Evolutionary conservation across 2,113 vertebrate species (phyloP).

Genomic region (Xiphophorus couchianus): DNA sequence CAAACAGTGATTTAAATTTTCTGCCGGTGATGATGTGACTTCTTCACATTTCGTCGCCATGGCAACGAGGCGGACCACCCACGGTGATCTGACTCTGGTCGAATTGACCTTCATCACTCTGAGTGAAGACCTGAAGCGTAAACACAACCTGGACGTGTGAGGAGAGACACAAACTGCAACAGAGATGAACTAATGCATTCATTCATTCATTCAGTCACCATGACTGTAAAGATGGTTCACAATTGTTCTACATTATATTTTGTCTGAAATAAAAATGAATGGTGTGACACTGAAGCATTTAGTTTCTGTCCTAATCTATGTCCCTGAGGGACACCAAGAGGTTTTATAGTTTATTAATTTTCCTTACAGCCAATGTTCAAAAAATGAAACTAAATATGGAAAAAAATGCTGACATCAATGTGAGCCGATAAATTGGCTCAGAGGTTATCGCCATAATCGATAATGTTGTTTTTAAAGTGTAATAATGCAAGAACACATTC

Average conservation of each 20-base stretch:
- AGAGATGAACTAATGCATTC: too few species aligned
- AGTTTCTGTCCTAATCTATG: background rate
- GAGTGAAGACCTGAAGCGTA: conserved; percentile 19
- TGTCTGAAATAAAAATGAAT: conserved; percentile 81
- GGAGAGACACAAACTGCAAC: background rate
- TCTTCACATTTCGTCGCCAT: conserved; percentile 44
- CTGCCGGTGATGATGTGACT: conserved; percentile 35
- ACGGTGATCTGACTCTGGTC: conserved; percentile 49
- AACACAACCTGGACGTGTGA: background rate
- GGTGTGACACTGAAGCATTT: conserved; percentile 70
- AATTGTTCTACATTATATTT: conserved; percentile 71
- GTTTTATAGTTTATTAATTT: background rate
- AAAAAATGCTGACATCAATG: too few species aligned
- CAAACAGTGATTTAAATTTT: conserved; percentile 32
- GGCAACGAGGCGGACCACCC: conserved; percentile 62
- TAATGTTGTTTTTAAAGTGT: too few species aligned
- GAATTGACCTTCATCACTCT: conserved; percentile 30
- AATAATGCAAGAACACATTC: too few species aligned
- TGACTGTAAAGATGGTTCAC: conserved; percentile 69
- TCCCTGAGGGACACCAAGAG: background rate
- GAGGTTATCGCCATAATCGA: too few species aligned
- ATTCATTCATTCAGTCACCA: conserved; percentile 29
- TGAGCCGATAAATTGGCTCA: too few species aligned
- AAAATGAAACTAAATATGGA: background rate
- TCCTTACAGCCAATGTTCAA: background rate